Evolutionary conservation across 1,140 invertebrate genomes (phyloP), one percentile per base, ranked within the genome.

Genomic region (Brachionus manjavacas): DNA sequence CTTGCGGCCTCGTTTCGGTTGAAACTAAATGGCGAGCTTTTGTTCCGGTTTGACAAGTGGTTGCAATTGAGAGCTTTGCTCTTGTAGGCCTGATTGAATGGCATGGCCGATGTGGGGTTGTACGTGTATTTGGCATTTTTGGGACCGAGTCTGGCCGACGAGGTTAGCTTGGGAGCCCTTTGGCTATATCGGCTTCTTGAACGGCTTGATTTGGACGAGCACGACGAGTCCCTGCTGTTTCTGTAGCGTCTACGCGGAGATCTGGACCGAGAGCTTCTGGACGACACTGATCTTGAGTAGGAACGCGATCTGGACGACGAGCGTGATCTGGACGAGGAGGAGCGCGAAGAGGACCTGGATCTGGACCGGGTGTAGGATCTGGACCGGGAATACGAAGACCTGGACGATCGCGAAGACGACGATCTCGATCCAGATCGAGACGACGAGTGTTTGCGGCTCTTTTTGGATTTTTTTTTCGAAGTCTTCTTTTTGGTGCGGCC

Each of bases 401-500:
- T 76, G 4, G 72, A 76, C 14, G 41, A 49, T 49, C 20, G 20
- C 12, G 72, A 70, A n/a, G 35, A 70, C 1, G 66, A 70, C 4
- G 66, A 35, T n/a, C 35, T 12, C 0, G 66, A 76, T 23, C 72
- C 9, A 35, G 72, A 76, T 49, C 72, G 49, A 12, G 72, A 76
- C 7, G 72, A 49, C 16, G 68, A 72, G 1, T 72, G 41, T 11
- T 72, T 43, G 14, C 68, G 68, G 3, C 31, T 72, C 41, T 72
- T 72, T 72, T 41, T 72, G 16, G 68, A 72, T 7, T 72, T 72
- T 72, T 72, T 72, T 72, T 49, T 76, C 1, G 72, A 76, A 25
- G 12, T 76, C 4, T 49, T 46, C n/a, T 46, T 46, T 76, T 76
- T 76, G 4, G 28, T 35, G 28, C 66, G 28, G n/a, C 6, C 25